Evolutionary conservation across 2,888 invertebrate species (phyloP).

Genomic region (Leptopilina drosophilae): DNA sequence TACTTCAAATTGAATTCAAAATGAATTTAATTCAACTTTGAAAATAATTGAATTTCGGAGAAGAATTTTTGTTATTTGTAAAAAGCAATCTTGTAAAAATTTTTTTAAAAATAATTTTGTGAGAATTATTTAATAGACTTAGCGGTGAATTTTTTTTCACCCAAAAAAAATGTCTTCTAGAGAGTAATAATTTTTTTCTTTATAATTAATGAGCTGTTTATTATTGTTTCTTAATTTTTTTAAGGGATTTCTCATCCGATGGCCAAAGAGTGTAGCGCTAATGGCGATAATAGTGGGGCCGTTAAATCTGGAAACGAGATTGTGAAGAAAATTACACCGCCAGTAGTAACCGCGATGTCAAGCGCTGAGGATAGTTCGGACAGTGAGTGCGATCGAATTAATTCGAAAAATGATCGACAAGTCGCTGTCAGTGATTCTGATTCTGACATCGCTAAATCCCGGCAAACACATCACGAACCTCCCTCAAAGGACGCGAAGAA

Average conservation of each 20-base stretch:
- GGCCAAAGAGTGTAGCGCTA: conserved; percentile 14
- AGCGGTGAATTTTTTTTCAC: too few relatives aligned
- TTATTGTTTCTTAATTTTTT: neutral
- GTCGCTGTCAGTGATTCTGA: conserved; percentile 49
- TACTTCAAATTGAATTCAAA: too few relatives aligned
- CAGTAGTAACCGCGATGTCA: conserved; percentile 72
- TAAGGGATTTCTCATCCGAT: neutral
- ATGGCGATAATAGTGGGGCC: conserved; percentile 33
- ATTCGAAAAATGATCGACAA: conserved; percentile 42
- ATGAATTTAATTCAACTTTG: too few relatives aligned
- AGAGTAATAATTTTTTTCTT: too few relatives aligned
- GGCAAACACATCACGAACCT: conserved; percentile 4
- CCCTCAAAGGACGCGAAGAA: neutral
- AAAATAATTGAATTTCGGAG: too few relatives aligned
- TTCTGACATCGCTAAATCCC: conserved; percentile 40
- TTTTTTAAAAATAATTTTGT: too few relatives aligned
- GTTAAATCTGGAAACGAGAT: conserved; percentile 33
- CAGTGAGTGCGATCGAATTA: conserved; percentile 61
- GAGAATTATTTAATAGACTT: too few relatives aligned
- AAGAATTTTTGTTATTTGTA: too few relatives aligned
- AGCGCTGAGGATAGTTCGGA: conserved; percentile 70
- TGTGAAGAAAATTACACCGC: conserved; percentile 48
- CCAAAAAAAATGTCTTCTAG: too few relatives aligned
- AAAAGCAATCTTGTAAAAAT: too few relatives aligned
- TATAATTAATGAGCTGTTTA: too few relatives aligned